Conservation (phyloP, 2,888 invertebrate species). For the Sussaba pulchella region DNA sequence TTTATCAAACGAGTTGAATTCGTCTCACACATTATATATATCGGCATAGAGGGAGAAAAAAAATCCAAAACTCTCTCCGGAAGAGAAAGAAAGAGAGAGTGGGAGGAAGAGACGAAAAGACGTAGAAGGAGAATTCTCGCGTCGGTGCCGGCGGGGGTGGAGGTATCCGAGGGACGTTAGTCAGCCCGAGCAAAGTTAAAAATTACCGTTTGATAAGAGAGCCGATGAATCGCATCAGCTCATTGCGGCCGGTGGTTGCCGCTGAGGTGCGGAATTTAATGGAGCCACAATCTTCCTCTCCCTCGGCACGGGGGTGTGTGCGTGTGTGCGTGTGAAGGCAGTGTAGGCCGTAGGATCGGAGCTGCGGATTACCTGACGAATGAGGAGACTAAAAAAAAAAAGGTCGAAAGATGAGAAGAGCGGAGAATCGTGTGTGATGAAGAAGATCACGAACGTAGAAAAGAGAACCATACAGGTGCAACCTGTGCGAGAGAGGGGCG, state of each 20-base stretch:
- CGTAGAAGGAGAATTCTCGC: background rate
- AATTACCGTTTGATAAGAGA: slow-evolving; percentile 67
- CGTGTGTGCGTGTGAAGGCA: too few relatives aligned
- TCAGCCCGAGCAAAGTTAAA: slow-evolving; percentile 58
- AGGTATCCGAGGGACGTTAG: slow-evolving; percentile 22
- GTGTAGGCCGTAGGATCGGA: too few relatives aligned
- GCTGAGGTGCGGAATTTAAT: slow-evolving; percentile 67
- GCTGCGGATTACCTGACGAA: slow-evolving; percentile 25
- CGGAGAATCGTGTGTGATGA: slow-evolving; percentile 11
- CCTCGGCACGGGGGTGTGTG: slow-evolving; percentile 43
- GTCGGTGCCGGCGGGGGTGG: too few relatives aligned
- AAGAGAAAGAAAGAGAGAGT: background rate
- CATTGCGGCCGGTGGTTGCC: slow-evolving; percentile 45
- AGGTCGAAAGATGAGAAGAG: slow-evolving; percentile 29
- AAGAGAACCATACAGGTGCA: slow-evolving; percentile 67
- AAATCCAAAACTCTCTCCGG: slow-evolving; percentile 32
- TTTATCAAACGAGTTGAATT: slow-evolving; percentile 56
- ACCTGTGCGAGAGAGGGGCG: slow-evolving; percentile 41
- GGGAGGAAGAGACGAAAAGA: slow-evolving; percentile 1
- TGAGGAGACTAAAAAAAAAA: slow-evolving; percentile 44
- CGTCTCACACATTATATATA: slow-evolving; percentile 48
- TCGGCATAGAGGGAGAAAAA: slow-evolving; percentile 23
- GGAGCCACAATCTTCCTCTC: slow-evolving; percentile 65
- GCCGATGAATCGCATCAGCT: slow-evolving; percentile 61
- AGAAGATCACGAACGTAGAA: slow-evolving; percentile 59